Evolutionary conservation across 2,888 invertebrate genomes (phyloP).

Genomic region (Lasioglossum leucozonium): DNA sequence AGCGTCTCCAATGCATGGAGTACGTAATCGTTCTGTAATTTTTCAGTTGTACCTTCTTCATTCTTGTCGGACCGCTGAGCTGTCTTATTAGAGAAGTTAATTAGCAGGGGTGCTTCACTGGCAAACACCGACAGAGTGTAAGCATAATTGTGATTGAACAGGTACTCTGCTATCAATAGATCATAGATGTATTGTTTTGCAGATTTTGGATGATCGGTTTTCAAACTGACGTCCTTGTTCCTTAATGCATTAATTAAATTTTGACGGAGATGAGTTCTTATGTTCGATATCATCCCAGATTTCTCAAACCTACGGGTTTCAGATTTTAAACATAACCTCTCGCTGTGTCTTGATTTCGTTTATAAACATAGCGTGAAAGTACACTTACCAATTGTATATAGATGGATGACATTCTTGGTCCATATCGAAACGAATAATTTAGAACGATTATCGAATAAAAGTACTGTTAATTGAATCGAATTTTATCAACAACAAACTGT

Average conservation of each 20-base stretch:
- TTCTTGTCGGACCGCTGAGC: constrained; percentile 39
- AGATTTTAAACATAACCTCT: constrained; percentile 21
- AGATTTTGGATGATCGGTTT: constrained; percentile 73
- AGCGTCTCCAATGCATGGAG: constrained; percentile 80
- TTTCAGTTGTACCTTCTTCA: constrained; percentile 65
- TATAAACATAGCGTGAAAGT: neutral
- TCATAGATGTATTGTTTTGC: constrained; percentile 83
- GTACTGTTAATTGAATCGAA: neutral
- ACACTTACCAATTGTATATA: constrained; percentile 80
- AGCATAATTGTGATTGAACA: constrained; percentile 81
- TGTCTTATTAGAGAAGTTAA: constrained; percentile 77
- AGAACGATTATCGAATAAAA: neutral
- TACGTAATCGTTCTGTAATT: constrained; percentile 80
- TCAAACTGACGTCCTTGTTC: constrained; percentile 75
- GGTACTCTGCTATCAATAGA: constrained; percentile 82
- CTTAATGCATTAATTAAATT: constrained; percentile 82
- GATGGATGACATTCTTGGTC: constrained; percentile 79
- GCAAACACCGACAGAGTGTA: constrained; percentile 82
- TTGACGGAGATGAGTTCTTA: constrained; percentile 81
- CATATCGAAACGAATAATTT: constrained; percentile 67
- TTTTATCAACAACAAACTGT: neutral
- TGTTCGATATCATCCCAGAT: constrained; percentile 82
- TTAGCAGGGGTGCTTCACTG: constrained; percentile 81
- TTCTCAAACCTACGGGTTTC: constrained; percentile 80
- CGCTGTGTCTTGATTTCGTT: neutral